phyloP scores from a whole-genome alignment of 2,797 vertebrate species.

The Gymnothorax reevesii region DNA sequence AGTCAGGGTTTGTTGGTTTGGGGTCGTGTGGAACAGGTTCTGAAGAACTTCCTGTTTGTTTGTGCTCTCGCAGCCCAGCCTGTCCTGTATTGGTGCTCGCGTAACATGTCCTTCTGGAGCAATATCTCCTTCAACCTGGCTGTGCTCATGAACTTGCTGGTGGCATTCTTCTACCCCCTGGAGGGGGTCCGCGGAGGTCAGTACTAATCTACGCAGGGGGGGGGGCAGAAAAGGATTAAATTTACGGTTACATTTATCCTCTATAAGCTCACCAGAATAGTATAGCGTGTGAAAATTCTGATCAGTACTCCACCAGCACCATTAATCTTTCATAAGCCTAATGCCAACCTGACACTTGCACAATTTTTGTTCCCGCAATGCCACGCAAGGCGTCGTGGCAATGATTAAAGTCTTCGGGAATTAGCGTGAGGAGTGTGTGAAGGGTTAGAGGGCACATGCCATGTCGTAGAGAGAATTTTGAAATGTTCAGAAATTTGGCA shows the following conservation, averaged over 20 bases:
- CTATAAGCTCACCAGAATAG: neutral
- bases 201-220: slow-evolving; percentile 26
- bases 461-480: no score
- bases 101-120: slow-evolving; percentile 99
- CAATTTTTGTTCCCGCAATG: no score
- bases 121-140: slow-evolving; percentile 98
- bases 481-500: no score
- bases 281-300: neutral
- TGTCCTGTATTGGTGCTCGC: slow-evolving; percentile 95
- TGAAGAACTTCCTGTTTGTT: slow-evolving; percentile 4
- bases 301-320: neutral
- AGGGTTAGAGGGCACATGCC: no score
- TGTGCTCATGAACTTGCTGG: slow-evolving; percentile 96
- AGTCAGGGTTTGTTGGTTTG: neutral
- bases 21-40: neutral
- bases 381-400: no score
- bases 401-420: no score
- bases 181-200: slow-evolving; percentile 90
- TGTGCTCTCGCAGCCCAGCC: slow-evolving; percentile 81
- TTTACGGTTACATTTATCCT: neutral
- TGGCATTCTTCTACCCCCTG: slow-evolving; percentile 97
- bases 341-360: no score
- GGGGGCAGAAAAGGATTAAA: neutral
- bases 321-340: no score
- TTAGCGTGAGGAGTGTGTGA: no score